Conservation (phyloP, 2,797 vertebrate genomes). For the Podarcis lilfordi region DNA sequence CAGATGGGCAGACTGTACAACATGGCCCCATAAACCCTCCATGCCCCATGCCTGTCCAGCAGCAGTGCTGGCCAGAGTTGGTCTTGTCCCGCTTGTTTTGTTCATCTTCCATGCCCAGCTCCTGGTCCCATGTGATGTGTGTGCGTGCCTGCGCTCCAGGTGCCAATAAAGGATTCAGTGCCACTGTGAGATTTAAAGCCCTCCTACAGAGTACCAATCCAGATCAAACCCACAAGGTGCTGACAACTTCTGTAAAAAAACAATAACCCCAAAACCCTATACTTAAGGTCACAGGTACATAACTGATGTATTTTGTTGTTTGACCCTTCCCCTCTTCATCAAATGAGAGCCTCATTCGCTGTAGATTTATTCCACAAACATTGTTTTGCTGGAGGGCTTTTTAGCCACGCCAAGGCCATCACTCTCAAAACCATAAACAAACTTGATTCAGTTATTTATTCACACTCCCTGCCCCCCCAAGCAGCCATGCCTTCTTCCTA, state of each 20-base stretch:
- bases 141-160: too few relatives aligned
- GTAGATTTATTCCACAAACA: neutral
- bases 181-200: too few relatives aligned
- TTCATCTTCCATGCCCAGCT: too few relatives aligned
- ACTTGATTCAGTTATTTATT: neutral
- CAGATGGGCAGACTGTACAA: too few relatives aligned
- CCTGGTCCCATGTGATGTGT: too few relatives aligned
- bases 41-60: too few relatives aligned
- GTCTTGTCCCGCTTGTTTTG: too few relatives aligned
- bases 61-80: too few relatives aligned
- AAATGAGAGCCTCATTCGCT: neutral
- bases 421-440: neutral
- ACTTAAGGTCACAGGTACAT: neutral
- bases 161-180: too few relatives aligned
- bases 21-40: too few relatives aligned
- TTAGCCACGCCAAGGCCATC: neutral
- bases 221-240: neutral
- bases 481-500: neutral
- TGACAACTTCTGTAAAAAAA: neutral
- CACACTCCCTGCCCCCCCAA: neutral
- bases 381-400: neutral
- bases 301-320: neutral
- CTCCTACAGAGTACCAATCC: neutral
- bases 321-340: neutral
- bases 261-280: too few relatives aligned